These are phyloP conservation scores for Adelognathus sp. DNA, from an alignment of 2,888 invertebrate genomes.

Conservation along the genomic window DNA sequence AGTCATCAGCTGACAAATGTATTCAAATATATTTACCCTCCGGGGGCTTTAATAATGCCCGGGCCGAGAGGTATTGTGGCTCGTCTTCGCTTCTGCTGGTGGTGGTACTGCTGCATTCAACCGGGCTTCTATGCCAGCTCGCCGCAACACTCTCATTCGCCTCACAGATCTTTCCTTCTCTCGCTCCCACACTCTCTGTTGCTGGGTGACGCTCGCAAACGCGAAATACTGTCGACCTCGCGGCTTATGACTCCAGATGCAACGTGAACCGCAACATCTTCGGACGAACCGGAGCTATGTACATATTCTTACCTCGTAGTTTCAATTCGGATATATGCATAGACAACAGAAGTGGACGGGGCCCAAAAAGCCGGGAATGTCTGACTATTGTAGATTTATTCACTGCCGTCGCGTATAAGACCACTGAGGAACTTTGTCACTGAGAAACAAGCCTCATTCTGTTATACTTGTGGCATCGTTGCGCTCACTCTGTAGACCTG, in stretches of 20 bases:
- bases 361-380: not conserved
- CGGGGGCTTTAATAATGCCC: conserved; percentile 54
- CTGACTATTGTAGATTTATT: not conserved
- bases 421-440: not conserved
- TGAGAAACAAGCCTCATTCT: not conserved
- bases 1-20: conserved; percentile 70
- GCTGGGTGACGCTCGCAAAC: not conserved
- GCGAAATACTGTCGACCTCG: conserved; percentile 43
- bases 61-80: conserved; percentile 30
- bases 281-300: not conserved
- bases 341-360: not conserved
- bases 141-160: conserved; percentile 15
- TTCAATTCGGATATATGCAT: not conserved
- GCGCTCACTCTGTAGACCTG: not conserved
- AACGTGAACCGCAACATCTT: not conserved
- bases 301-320: not conserved
- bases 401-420: not conserved
- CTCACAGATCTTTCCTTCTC: not conserved
- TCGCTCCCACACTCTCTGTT: not conserved
- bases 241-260: conserved; percentile 35
- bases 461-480: not conserved
- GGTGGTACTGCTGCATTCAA: conserved; percentile 5
- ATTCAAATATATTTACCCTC: conserved; percentile 72
- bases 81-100: not conserved
- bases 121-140: conserved; percentile 14